A percentile compares a stretch with the other conserved stretches of the same genome.
phyloP scores from a whole-genome alignment of 2,113 vertebrate genomes.

The Oophaga pumilio region DNA sequence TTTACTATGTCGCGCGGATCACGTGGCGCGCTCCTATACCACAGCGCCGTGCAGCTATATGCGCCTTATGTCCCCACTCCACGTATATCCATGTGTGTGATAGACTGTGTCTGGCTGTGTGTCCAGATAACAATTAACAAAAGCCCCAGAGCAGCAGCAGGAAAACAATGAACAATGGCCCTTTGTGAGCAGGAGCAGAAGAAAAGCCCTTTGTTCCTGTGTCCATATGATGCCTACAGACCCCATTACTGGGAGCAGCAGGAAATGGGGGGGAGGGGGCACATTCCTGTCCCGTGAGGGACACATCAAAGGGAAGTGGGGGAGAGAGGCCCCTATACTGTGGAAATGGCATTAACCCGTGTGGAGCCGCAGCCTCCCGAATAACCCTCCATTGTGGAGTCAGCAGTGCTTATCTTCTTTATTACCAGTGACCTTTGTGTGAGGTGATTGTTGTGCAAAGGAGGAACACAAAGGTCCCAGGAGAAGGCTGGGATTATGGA shows the following conservation, averaged over 20 bases:
- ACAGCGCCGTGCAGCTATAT: background rate
- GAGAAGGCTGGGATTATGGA: background rate
- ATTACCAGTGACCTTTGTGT: background rate
- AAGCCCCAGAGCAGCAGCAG: constrained; percentile 13
- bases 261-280: constrained; percentile 51
- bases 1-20: background rate
- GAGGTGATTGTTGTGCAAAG: background rate
- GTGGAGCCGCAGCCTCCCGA: background rate
- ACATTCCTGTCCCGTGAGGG: constrained; percentile 54
- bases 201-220: constrained; percentile 52
- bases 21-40: background rate
- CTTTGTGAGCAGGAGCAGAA: constrained; percentile 29
- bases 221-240: constrained; percentile 47
- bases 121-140: constrained; percentile 50
- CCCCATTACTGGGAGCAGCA: constrained; percentile 45
- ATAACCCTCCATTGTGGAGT: background rate
- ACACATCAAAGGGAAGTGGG: constrained; percentile 51
- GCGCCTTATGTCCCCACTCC: too few species aligned
- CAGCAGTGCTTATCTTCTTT: background rate
- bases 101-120: background rate
- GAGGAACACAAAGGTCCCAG: background rate
- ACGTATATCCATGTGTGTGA: too few species aligned
- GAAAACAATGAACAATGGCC: constrained; percentile 56
- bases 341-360: background rate
- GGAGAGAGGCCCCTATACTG: constrained; percentile 38